phyloP scores from a whole-genome alignment of 2,888 invertebrate genomes.

The Noctua comes region DNA sequence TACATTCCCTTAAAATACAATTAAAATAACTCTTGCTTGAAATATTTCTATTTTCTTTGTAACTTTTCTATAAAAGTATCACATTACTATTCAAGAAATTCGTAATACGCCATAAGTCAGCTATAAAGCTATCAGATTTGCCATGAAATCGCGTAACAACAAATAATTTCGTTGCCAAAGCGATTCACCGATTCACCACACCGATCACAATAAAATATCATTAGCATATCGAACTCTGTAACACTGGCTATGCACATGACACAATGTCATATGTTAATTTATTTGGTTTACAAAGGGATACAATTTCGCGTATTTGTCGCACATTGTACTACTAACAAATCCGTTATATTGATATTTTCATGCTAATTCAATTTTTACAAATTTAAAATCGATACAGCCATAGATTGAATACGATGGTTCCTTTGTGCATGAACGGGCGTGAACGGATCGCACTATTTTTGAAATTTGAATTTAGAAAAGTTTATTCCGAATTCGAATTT shows the following conservation, averaged over 20 bases:
- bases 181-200: constrained; percentile 73
- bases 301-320: constrained; percentile 84
- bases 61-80: constrained; percentile 28
- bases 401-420: constrained; percentile 67
- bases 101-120: constrained; percentile 61
- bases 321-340: constrained; percentile 85
- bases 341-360: constrained; percentile 85
- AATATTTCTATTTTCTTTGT: constrained; percentile 6
- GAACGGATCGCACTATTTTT: constrained; percentile 72
- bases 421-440: constrained; percentile 77
- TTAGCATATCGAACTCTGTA: constrained; percentile 74
- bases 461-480: constrained; percentile 49
- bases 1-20: background rate
- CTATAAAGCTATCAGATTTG: constrained; percentile 70
- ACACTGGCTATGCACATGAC: constrained; percentile 68
- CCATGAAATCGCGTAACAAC: constrained; percentile 74
- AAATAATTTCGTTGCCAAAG: constrained; percentile 71
- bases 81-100: constrained; percentile 48
- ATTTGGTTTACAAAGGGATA: constrained; percentile 81
- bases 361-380: constrained; percentile 78
- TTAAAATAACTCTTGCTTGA: constrained; percentile 8
- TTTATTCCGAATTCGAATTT: constrained; percentile 62
- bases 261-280: constrained; percentile 82
- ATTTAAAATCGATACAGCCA: constrained; percentile 74
- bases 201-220: constrained; percentile 77